These are phyloP conservation scores for Lasioglossum morio DNA, from an alignment of 2,888 invertebrate species.

Conservation along the genomic window DNA sequence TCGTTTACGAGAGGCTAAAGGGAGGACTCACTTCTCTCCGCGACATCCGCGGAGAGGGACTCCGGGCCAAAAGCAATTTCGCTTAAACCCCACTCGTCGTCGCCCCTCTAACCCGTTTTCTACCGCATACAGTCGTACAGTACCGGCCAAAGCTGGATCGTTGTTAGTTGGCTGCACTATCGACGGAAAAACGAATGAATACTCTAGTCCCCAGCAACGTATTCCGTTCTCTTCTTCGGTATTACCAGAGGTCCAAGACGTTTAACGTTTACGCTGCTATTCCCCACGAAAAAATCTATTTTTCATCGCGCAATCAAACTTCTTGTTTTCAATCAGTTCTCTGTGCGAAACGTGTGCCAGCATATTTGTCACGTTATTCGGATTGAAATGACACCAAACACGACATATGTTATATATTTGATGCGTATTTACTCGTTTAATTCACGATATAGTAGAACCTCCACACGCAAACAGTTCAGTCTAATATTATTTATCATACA, in stretches of 20 bases:
- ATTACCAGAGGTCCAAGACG: background rate
- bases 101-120: background rate
- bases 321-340: background rate
- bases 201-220: background rate
- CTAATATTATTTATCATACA: too few relatives aligned
- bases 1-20: conserved; percentile 63
- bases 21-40: conserved; percentile 33
- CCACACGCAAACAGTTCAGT: too few relatives aligned
- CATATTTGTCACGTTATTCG: too few relatives aligned
- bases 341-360: too few relatives aligned
- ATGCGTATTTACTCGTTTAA: too few relatives aligned
- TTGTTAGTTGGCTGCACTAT: background rate
- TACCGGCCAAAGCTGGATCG: background rate
- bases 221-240: background rate
- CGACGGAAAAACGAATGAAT: conserved; percentile 6
- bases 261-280: background rate
- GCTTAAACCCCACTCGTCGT: conserved; percentile 44
- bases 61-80: conserved; percentile 68
- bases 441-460: too few relatives aligned
- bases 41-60: conserved; percentile 41
- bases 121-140: background rate
- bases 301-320: too few relatives aligned
- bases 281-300: background rate
- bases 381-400: too few relatives aligned
- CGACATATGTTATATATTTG: too few relatives aligned